These are phyloP conservation scores for Campoplex nolae DNA, from an alignment of 2,888 invertebrate genomes.

Conservation along the genomic window DNA sequence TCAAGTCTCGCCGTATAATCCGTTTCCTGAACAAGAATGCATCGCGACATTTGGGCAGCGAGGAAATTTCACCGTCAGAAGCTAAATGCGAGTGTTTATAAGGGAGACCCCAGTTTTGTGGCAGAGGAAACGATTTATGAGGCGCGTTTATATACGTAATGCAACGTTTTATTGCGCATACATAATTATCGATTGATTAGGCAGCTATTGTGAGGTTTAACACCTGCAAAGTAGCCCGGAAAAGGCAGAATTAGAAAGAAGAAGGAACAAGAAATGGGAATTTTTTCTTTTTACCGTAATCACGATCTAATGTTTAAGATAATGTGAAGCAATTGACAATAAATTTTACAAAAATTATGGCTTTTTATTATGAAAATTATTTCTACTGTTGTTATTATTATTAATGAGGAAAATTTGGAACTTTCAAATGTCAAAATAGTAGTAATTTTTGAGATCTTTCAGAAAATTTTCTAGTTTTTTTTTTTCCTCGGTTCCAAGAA, in stretches of 20 bases:
- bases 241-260: background rate
- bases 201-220: background rate
- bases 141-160: slow-evolving; percentile 1
- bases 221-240: background rate
- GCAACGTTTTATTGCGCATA: background rate
- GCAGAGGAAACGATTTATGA: slow-evolving; percentile 59
- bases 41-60: slow-evolving; percentile 78
- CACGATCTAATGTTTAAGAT: background rate
- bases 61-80: slow-evolving; percentile 38
- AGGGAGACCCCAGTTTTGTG: background rate
- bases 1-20: slow-evolving; percentile 70
- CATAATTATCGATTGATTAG: slow-evolving; percentile 7
- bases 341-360: too few relatives aligned
- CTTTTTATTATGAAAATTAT: too few relatives aligned
- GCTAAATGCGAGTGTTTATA: slow-evolving; percentile 14
- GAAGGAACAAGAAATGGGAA: background rate
- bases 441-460: background rate
- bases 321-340: too few relatives aligned
- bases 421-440: background rate
- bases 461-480: too few relatives aligned
- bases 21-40: slow-evolving; percentile 70
- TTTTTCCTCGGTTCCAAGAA: slow-evolving; percentile 14
- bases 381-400: too few relatives aligned
- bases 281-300: background rate
- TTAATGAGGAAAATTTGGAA: background rate